Conservation (phyloP, 2,113 vertebrate species). For the Agelaius tricolor region DNA sequence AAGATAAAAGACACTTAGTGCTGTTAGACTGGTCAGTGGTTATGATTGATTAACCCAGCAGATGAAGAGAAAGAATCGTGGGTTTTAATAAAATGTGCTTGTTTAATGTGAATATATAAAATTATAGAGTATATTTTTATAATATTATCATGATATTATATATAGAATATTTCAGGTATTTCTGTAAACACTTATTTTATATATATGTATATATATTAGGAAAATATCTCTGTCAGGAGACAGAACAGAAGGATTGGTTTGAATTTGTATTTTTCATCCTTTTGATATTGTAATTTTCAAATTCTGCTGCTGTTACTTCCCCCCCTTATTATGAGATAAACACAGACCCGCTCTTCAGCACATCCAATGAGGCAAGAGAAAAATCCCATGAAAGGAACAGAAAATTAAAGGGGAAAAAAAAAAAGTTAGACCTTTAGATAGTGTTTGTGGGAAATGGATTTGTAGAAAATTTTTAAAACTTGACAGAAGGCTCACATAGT, state of each 20-base stretch:
- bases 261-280: background rate
- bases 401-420: accelerated
- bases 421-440: background rate
- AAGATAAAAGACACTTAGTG: background rate
- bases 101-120: background rate
- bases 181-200: background rate
- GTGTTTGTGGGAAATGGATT: background rate
- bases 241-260: background rate
- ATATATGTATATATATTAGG: background rate
- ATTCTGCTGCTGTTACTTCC: background rate
- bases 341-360: background rate
- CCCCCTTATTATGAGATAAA: background rate
- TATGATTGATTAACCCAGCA: background rate
- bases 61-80: background rate
- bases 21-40: background rate
- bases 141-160: background rate
- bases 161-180: background rate
- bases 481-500: background rate
- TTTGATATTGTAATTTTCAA: background rate
- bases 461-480: background rate
- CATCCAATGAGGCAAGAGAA: background rate
- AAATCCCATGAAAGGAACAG: background rate
- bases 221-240: background rate
- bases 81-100: background rate
- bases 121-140: background rate